phyloP scores from a whole-genome alignment of 2,113 vertebrate species.

The Menidia beryllina region DNA sequence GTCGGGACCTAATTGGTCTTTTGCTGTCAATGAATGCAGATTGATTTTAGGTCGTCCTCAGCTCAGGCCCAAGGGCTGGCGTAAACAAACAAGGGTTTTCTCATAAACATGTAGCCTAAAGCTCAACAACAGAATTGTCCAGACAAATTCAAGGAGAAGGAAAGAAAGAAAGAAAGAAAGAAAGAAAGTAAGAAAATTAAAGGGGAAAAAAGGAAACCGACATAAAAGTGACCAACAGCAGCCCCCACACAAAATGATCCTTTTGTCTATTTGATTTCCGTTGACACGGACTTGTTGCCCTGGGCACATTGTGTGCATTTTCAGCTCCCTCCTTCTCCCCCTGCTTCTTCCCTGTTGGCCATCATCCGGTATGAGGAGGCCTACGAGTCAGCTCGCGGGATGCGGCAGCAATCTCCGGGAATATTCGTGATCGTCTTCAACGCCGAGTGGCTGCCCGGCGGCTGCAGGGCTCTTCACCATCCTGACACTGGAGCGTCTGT shows the following conservation, averaged over 20 bases:
- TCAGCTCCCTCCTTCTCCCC: slow-evolving; percentile 56
- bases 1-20: slow-evolving; percentile 32
- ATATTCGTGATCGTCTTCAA: slow-evolving; percentile 79
- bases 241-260: slow-evolving; percentile 76
- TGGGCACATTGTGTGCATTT: slow-evolving; percentile 74
- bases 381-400: slow-evolving; percentile 80
- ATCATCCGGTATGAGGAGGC: slow-evolving; percentile 72
- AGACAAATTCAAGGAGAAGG: slow-evolving; percentile 60
- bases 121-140: slow-evolving; percentile 63
- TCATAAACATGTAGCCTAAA: slow-evolving; percentile 64
- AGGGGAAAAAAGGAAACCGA: slow-evolving; percentile 80
- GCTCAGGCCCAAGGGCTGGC: slow-evolving; percentile 29
- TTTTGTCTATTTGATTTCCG: slow-evolving; percentile 73
- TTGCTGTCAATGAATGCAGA: slow-evolving; percentile 38
- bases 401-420: slow-evolving; percentile 80
- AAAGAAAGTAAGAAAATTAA: slow-evolving; percentile 71
- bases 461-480: slow-evolving; percentile 69
- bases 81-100: slow-evolving; percentile 70
- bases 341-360: slow-evolving; percentile 63
- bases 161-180: slow-evolving; percentile 66
- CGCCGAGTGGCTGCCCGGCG: slow-evolving; percentile 65
- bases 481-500: slow-evolving; percentile 65
- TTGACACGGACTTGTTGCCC: slow-evolving; percentile 77
- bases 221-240: slow-evolving; percentile 76
- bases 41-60: slow-evolving; percentile 38